phyloP scores from a whole-genome alignment of 2,797 vertebrate genomes.

The Lophius americanus region DNA sequence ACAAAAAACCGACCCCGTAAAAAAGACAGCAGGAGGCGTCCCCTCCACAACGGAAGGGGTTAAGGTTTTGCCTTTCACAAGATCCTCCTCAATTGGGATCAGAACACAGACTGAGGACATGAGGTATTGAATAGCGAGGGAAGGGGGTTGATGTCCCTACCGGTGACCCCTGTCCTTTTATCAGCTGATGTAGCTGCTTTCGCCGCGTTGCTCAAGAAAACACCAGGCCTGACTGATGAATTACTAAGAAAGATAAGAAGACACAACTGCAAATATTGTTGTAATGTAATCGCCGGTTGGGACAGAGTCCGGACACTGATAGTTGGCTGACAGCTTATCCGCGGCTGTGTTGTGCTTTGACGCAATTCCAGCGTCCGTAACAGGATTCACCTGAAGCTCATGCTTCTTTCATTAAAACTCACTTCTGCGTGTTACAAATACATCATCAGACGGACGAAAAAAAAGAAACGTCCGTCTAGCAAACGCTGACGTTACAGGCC shows the following conservation, averaged over 20 bases:
- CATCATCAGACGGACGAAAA: neutral
- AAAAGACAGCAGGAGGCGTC: slow-evolving; percentile 81
- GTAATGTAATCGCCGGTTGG: slow-evolving; percentile 41
- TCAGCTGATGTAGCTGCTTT: slow-evolving; percentile 39
- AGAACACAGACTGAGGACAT: slow-evolving; percentile 14
- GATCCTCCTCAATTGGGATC: slow-evolving; percentile 2
- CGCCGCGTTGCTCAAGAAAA: slow-evolving; percentile 14
- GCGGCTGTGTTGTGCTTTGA: slow-evolving; percentile 14
- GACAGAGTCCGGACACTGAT: slow-evolving; percentile 27
- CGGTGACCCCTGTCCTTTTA: slow-evolving; percentile 22
- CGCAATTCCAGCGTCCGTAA: slow-evolving; percentile 7
- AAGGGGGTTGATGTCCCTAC: slow-evolving; percentile 11
- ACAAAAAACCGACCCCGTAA: slow-evolving; percentile 57
- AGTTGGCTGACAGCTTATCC: slow-evolving; percentile 48
- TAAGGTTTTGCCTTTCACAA: slow-evolving; percentile 77
- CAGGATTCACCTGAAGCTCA: slow-evolving; percentile 30
- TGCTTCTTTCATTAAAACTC: slow-evolving; percentile 1
- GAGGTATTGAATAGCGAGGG: slow-evolving; percentile 8
- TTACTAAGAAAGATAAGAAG: slow-evolving; percentile 37
- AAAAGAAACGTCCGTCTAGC: neutral
- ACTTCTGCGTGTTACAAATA: neutral
- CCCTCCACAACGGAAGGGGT: slow-evolving; percentile 70
- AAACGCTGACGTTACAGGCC: neutral
- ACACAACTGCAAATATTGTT: slow-evolving; percentile 40
- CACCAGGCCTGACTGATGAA: slow-evolving; percentile 19